phyloP scores from a whole-genome alignment of 2,113 vertebrate genomes.

The Antechinus flavipes region DNA sequence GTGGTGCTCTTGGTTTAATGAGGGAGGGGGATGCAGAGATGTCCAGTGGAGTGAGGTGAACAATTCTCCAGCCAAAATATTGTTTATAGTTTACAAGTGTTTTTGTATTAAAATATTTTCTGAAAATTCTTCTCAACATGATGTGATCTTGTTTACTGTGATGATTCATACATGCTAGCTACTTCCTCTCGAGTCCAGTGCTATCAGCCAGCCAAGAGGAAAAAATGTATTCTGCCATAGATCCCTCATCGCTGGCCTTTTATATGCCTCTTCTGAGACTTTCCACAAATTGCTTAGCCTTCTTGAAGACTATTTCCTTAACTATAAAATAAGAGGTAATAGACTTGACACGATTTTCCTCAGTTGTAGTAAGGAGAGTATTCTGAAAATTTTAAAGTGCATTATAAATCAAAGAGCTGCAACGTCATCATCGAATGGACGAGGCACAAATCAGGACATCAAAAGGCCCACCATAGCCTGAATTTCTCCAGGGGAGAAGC shows the following conservation, averaged over 20 bases:
- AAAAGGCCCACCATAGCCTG: background rate
- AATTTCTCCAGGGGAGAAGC: background rate
- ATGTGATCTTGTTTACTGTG: background rate
- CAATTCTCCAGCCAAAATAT: fast-evolving
- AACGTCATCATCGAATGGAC: background rate
- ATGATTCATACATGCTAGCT: background rate
- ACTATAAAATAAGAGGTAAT: background rate
- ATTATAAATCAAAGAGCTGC: background rate
- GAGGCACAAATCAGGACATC: background rate
- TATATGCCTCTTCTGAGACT: no score
- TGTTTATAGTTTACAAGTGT: constrained; percentile 41
- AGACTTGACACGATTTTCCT: background rate
- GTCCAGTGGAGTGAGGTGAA: fast-evolving
- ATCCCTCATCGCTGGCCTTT: no score
- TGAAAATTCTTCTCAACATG: background rate
- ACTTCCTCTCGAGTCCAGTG: background rate
- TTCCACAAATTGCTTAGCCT: background rate
- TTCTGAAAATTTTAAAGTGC: background rate
- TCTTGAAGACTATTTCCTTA: background rate
- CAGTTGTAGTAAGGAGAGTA: background rate
- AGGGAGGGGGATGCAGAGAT: background rate
- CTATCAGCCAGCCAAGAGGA: no score
- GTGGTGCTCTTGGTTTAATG: fast-evolving
- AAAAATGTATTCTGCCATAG: no score
- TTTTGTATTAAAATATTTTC: background rate